These are phyloP conservation scores for Echinometra lucunter DNA, from an alignment of 53 echinoderm and acorn worm genomes.

Conservation along the genomic window DNA sequence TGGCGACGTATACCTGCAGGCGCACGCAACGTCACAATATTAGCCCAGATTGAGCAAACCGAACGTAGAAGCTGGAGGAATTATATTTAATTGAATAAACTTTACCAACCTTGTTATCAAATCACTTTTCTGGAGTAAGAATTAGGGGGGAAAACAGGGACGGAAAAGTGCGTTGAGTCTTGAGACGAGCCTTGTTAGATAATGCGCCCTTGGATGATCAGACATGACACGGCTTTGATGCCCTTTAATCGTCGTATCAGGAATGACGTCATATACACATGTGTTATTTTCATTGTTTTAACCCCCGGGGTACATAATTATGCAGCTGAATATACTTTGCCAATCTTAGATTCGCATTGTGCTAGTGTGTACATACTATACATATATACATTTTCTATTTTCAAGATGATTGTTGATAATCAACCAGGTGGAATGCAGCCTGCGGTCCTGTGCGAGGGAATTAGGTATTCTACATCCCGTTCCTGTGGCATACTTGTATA, in stretches of 20 bases:
- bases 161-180: not conserved
- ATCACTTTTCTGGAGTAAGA: not conserved
- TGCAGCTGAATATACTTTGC: not conserved
- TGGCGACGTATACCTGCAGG: too few relatives aligned
- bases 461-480: too few relatives aligned
- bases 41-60: too few relatives aligned
- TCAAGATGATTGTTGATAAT: too few relatives aligned
- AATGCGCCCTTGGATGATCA: not conserved
- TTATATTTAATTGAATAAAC: too few relatives aligned
- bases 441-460: too few relatives aligned
- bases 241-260: conserved; percentile 2
- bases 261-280: conserved; percentile 14
- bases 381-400: too few relatives aligned
- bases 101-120: not conserved
- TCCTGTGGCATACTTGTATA: too few relatives aligned
- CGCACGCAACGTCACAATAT: too few relatives aligned
- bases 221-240: not conserved
- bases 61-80: too few relatives aligned
- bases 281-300: conserved; percentile 47
- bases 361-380: too few relatives aligned
- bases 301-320: not conserved
- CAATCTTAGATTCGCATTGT: not conserved
- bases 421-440: too few relatives aligned
- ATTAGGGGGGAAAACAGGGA: not conserved
- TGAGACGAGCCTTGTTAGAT: not conserved